These are phyloP conservation scores for Hydropsyche tenuis DNA, from an alignment of 1,140 invertebrate genomes.

Conservation along the genomic window DNA sequence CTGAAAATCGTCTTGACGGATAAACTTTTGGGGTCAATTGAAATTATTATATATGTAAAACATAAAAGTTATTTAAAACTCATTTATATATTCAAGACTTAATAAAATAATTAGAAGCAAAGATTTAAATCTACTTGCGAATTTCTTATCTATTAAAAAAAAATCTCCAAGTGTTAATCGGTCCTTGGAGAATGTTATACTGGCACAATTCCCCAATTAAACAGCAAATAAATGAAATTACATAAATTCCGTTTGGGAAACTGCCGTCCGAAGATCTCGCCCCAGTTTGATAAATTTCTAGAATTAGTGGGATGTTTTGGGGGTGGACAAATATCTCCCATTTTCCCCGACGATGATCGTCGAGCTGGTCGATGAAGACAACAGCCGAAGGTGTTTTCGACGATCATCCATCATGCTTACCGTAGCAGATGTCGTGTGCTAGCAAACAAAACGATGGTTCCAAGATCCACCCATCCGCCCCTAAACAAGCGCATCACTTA, in stretches of 20 bases:
- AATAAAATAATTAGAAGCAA: too few species aligned
- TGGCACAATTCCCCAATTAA: too few species aligned
- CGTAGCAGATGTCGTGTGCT: neutral
- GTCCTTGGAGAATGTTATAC: too few species aligned
- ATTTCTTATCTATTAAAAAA: too few species aligned
- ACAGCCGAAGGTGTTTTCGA: neutral
- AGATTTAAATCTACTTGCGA: too few species aligned
- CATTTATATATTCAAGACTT: too few species aligned
- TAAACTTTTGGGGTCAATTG: too few species aligned
- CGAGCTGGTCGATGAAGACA: neutral
- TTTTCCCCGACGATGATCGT: neutral
- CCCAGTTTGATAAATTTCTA: neutral
- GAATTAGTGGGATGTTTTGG: neutral
- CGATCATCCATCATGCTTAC: conserved; percentile 20
- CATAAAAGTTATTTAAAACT: too few species aligned
- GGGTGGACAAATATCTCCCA: neutral
- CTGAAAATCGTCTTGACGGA: too few species aligned
- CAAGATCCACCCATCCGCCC: neutral
- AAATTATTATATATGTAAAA: too few species aligned
- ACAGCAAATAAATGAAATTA: too few species aligned
- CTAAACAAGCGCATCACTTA: neutral
- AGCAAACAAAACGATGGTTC: neutral
- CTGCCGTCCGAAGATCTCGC: neutral
- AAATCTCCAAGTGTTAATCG: too few species aligned
- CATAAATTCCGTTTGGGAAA: neutral